Evolutionary conservation across 2,797 vertebrate species (phyloP).

Genomic region (Gallinago nigripennis): DNA sequence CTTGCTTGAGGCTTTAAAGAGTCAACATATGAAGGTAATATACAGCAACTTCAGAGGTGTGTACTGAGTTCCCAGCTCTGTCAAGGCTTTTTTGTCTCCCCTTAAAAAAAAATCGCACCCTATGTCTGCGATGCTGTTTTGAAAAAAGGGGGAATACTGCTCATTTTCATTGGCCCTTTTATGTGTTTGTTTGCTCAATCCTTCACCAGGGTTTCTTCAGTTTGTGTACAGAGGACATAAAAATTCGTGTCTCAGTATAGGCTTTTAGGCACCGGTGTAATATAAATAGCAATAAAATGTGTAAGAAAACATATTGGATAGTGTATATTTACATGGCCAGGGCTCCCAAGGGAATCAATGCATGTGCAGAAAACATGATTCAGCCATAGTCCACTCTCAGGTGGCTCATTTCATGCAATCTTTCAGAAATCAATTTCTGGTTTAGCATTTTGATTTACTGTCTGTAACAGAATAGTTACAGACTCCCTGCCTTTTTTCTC

Average conservation of each 20-base stretch:
- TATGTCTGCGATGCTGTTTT: not conserved
- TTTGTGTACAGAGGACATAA: not conserved
- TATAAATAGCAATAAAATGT: not conserved
- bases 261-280: not conserved
- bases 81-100: not conserved
- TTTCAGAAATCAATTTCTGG: not conserved
- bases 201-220: not conserved
- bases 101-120: not conserved
- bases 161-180: not conserved
- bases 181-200: not conserved
- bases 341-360: not conserved
- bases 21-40: not conserved
- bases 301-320: not conserved
- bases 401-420: not conserved
- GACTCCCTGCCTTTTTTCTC: not conserved
- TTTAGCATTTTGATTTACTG: conserved; percentile 24
- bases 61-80: not conserved
- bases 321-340: not conserved
- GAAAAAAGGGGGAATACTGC: not conserved
- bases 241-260: not conserved
- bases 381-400: not conserved
- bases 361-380: not conserved
- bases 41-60: not conserved
- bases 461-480: not conserved
- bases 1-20: not conserved